Conservation (phyloP, 2,888 invertebrate genomes). For the Hipparchia semele region DNA sequence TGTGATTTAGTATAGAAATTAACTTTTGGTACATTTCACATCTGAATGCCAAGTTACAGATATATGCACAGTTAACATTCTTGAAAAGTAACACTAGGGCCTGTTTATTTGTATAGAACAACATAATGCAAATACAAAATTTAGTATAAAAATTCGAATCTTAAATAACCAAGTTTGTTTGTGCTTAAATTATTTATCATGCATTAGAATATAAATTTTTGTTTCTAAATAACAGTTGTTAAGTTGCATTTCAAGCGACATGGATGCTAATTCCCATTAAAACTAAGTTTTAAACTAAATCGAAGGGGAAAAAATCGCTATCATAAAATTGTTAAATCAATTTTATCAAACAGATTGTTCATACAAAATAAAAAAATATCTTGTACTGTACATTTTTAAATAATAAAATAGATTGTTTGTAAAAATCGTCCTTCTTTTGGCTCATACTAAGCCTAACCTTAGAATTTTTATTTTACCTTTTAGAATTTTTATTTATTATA, state of each 20-base stretch:
- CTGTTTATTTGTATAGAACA: slow-evolving; percentile 26
- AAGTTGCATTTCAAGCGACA: neutral
- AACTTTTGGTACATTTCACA: too few relatives aligned
- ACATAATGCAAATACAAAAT: neutral
- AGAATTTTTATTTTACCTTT: too few relatives aligned
- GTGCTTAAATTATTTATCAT: neutral
- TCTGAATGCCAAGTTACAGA: too few relatives aligned
- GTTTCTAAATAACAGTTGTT: neutral
- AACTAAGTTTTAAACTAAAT: neutral
- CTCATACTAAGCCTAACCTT: neutral
- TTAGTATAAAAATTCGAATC: neutral
- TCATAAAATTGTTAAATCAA: neutral
- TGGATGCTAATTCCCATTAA: neutral
- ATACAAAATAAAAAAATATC: neutral
- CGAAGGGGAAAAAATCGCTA: neutral
- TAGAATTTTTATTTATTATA: too few relatives aligned
- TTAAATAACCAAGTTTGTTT: neutral
- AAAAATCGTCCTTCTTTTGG: neutral
- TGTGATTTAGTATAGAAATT: too few relatives aligned
- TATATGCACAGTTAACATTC: too few relatives aligned
- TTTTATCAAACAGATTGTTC: neutral
- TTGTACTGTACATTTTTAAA: slow-evolving; percentile 18
- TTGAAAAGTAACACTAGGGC: too few relatives aligned
- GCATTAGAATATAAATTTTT: neutral
- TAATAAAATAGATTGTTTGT: slow-evolving; percentile 26